phyloP scores from a whole-genome alignment of 1,140 invertebrate species.

The Asobara japonica region DNA sequence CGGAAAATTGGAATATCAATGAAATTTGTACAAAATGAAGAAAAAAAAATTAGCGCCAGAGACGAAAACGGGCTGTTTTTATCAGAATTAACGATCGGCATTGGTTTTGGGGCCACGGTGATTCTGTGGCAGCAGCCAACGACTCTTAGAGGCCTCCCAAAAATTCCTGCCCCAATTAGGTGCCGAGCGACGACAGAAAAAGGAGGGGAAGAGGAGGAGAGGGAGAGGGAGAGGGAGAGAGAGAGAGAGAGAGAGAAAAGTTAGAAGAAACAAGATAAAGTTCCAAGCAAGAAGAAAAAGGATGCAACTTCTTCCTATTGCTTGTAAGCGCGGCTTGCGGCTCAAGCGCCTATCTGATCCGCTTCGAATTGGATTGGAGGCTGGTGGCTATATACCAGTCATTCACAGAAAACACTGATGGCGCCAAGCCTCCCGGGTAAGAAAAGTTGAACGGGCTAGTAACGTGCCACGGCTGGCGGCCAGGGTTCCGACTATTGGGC shows the following conservation, averaged over 20 bases:
- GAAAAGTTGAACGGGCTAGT: too few relatives aligned
- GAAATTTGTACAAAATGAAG: constrained; percentile 1
- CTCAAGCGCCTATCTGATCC: constrained; percentile 35
- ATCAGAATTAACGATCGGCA: constrained; percentile 25
- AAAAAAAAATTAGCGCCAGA: neutral
- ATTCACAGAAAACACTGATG: constrained; percentile 62
- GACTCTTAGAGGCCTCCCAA: constrained; percentile 18
- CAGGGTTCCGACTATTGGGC: too few relatives aligned
- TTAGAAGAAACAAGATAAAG: neutral
- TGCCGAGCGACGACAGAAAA: constrained; percentile 42
- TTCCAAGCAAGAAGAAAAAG: neutral
- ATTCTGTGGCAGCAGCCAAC: constrained; percentile 18
- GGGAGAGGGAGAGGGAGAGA: neutral
- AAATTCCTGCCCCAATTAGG: constrained; percentile 60
- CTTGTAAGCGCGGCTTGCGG: constrained; percentile 12
- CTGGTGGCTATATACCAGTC: constrained; percentile 48
- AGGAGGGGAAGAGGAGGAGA: neutral
- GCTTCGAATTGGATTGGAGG: constrained; percentile 45
- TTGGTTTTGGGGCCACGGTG: constrained; percentile 14
- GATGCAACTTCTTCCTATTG: constrained; percentile 23
- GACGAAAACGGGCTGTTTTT: constrained; percentile 13
- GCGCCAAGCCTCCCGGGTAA: too few relatives aligned
- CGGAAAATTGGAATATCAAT: neutral
- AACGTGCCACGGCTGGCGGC: too few relatives aligned
- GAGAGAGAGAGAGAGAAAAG: neutral